Base-by-base conservation (phyloP, 2,797 vertebrate genomes). In the Mormyrus hasselquistii region DNA sequence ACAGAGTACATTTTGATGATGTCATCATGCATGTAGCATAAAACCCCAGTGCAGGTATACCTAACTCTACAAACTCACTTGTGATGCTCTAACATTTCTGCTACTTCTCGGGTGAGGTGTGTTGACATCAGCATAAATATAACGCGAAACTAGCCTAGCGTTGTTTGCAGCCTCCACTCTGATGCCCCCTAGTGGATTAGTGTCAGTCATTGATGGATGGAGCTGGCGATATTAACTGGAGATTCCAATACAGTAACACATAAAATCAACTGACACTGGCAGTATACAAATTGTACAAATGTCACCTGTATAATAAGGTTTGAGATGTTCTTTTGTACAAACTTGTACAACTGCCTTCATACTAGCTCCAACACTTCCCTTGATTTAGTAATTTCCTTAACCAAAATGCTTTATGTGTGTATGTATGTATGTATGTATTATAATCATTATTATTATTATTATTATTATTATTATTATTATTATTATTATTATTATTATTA, bases 131-230 rank as follows among this genome's bases (percentile, higher is more conserved):
- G 38, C 16, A 87, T 50, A 29, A 34, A 85, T 10, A 52, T 25
- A 85, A 85, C 8, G 19, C 34, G n/a, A 62, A 59, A 44, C 14
- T 41, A 41, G 7, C 16, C 10, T 62, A 59, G 52, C 2, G 6
- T 4, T 41, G 22, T 59, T 38, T 41, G 34, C 34, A 87, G 52
- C 52, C n/a, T 29, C 34, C 53, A 59, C 86, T 87, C 86, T 87
- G 53, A 59, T 62, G 55, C 86, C 86, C 55, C 41, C 86, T 59
- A 41, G 86, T 59, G 86, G 53, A 87, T 41, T 52, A 87, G 86
- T 10, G 52, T 57, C 52, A 57, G 53, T 8, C 16, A 57, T 41
- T 57, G 34, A 57, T 59, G 52, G 55, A 53, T 38, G 86, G 53
- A 19, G 53, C 85, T 52, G 25, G 25, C 62, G 6, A 85, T 29